Base-by-base conservation (phyloP, 2,113 vertebrate genomes). In the Neogale vison region DNA sequence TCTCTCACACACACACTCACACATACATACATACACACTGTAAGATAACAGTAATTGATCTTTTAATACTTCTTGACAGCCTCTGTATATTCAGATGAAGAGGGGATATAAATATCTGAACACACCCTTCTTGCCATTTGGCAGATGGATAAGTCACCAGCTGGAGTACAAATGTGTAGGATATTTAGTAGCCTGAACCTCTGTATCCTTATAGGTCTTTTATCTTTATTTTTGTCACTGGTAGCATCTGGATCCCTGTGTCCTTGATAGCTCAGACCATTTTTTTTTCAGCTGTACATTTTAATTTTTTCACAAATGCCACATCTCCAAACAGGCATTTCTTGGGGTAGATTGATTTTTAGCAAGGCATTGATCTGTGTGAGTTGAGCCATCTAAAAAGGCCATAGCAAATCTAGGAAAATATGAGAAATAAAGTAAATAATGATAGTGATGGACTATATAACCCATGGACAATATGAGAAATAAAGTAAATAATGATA, bases 331-430 rank as follows among this genome's bases (percentile, higher is more conserved):
- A 79, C 14, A 91, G 47, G 7, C 21, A 6, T 95, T 93, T 95
- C 86, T 95, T 95, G 71, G 6, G 10, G 12, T 93, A n/a, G n/a
- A 95, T 82, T 96, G 29, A 93, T 86, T 95, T 98, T 85, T 63
- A 79, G 26, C 31, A 88, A 96, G 18, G 1, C n/a, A 52, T 50
- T 83, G n/a, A 89, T 95, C 31, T 87, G 2, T 89, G 11, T 87
- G 80, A 90, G 23, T 47, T 94, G 59, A 81, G n/a, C 79, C 63
- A 89, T 95, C 80, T 36, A 88, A 95, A 91, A 94, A 74, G n/a
- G 47, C 7, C n/a, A 34, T 57, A 94, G 83, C 20, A 95, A 55
- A 86, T 55, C 69, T 57, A 14, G 31, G 9, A 83, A n/a, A 94
- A 47, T 71, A 87, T 97, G 24, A 86, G 29, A 77, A 85, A 77